A percentile compares a stretch with the other conserved stretches of the same genome.
Evolutionary conservation across 2,888 invertebrate genomes (phyloP).

Genomic region (Crossocerus cetratus): DNA sequence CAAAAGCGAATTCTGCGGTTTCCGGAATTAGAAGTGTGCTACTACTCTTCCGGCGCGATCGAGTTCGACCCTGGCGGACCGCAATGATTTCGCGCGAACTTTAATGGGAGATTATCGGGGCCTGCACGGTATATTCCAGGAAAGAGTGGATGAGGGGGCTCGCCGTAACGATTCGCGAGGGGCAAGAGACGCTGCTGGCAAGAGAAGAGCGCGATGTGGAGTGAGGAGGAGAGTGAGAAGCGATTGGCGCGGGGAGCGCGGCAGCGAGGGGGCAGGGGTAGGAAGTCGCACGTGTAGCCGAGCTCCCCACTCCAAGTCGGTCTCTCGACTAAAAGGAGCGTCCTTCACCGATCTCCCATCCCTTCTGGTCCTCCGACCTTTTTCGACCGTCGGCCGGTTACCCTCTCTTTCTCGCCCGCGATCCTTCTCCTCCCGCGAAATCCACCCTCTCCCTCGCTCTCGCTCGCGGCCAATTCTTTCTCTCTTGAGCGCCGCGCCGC

Average conservation of each 20-base stretch:
- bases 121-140: slow-evolving; percentile 12
- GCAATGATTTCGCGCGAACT: background rate
- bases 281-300: slow-evolving; percentile 55
- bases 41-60: background rate
- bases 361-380: slow-evolving; percentile 42
- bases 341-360: slow-evolving; percentile 56
- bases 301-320: slow-evolving; percentile 46
- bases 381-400: slow-evolving; percentile 28
- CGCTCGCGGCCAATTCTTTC: background rate
- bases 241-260: background rate
- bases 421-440: background rate
- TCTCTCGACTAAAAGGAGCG: slow-evolving; percentile 52
- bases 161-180: slow-evolving; percentile 30
- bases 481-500: background rate
- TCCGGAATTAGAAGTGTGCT: background rate
- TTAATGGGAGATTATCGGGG: slow-evolving; percentile 16
- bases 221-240: slow-evolving; percentile 8
- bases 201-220: slow-evolving; percentile 6
- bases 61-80: background rate
- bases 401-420: background rate
- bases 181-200: slow-evolving; percentile 12
- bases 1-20: background rate
- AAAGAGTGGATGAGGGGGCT: slow-evolving; percentile 20
- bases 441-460: background rate
- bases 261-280: slow-evolving; percentile 35